phyloP scores from a whole-genome alignment of 2,888 invertebrate genomes.

The Ellobium chinense region DNA sequence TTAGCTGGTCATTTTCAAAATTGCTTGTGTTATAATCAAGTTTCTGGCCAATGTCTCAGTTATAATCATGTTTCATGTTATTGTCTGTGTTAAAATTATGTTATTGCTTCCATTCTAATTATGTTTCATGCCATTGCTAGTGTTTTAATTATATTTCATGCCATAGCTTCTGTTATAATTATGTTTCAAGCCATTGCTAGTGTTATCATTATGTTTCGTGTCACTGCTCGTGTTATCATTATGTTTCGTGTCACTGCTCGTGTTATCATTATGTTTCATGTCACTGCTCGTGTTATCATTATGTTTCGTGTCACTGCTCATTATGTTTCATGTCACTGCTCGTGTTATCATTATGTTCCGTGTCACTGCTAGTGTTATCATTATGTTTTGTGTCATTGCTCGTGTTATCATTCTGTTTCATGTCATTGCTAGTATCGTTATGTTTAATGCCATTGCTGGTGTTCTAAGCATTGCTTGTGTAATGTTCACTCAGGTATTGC shows the following conservation, averaged over 20 bases:
- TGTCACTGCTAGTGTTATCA: background rate
- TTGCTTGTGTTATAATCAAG: background rate
- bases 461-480: background rate
- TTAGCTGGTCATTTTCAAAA: background rate
- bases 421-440: background rate
- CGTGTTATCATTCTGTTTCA: background rate
- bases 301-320: background rate
- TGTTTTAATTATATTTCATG: background rate
- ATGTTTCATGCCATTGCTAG: background rate
- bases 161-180: background rate
- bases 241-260: background rate
- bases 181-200: background rate
- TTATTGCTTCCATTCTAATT: background rate
- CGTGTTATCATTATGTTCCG: background rate
- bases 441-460: background rate
- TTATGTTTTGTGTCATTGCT: background rate
- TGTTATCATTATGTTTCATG: background rate
- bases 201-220: background rate
- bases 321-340: background rate
- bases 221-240: background rate
- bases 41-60: background rate
- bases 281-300: background rate
- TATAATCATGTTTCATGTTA: background rate
- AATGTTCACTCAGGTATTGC: background rate
- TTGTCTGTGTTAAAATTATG: background rate